These are phyloP conservation scores for Lucifuga dentata DNA, from an alignment of 2,113 vertebrate genomes.

Conservation along the genomic window DNA sequence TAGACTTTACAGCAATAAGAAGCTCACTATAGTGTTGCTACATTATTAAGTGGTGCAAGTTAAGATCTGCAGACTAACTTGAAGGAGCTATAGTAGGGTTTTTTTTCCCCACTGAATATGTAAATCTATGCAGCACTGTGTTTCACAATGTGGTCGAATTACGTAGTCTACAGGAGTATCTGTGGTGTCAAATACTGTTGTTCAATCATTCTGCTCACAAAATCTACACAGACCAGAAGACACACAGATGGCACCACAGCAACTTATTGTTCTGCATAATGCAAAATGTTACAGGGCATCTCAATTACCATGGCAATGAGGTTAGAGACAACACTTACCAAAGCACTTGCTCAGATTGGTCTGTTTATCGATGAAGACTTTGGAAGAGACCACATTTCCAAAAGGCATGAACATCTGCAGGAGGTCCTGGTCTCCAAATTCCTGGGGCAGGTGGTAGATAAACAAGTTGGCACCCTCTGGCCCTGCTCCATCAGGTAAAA, in stretches of 20 bases:
- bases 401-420: constrained; percentile 99
- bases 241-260: neutral
- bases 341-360: constrained; percentile 99
- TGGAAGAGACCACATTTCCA: constrained; percentile 99
- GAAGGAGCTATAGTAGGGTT: too few species aligned
- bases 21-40: too few species aligned
- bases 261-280: neutral
- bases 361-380: constrained; percentile 99
- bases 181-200: too few species aligned
- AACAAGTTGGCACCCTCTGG: constrained; percentile 98
- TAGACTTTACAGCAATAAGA: too few species aligned
- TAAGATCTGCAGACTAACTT: too few species aligned
- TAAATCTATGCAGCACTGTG: too few species aligned
- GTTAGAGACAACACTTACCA: constrained; percentile 84
- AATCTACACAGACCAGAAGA: too few species aligned
- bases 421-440: constrained; percentile 99
- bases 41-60: too few species aligned
- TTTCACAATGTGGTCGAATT: too few species aligned
- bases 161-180: too few species aligned
- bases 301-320: neutral
- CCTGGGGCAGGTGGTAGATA: constrained; percentile 99
- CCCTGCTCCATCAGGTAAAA: constrained; percentile 83
- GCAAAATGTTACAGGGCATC: neutral
- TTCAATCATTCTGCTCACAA: too few species aligned
- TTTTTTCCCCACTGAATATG: too few species aligned